Base-by-base conservation (phyloP, 1,140 invertebrate species). In the Cataglyphis hispanica region DNA sequence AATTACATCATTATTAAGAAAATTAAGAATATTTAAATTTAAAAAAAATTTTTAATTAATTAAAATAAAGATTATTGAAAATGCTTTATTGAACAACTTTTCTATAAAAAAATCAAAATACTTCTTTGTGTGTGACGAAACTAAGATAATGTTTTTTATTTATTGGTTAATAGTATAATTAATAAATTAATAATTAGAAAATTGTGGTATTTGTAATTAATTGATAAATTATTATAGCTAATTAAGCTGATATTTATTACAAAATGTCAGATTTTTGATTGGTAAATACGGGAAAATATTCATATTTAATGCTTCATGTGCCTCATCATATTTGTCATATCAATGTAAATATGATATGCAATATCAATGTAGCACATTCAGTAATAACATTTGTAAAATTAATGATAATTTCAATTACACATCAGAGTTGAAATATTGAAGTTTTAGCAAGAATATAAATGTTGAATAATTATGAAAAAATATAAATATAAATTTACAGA, bases 401-500 rank as follows among this genome's bases (percentile, higher is more conserved):
- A 81, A 70, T 70, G 53, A 81, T 60, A 70, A 70, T 81, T 81
- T 72, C 37, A 70, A 60, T 81, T 72, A 72, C 19, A 7, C 11
- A 69, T 3, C 25, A 27, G 4, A n/a, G 13, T 78, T 37, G 37
- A 40, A 25, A n/a, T 70, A 70, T 31, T 37, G 66, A 53, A 56
- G 5, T 43, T 56, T 56, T 56, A 80, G 7, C 27, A n/a, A 56
- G 8, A 53, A 53, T 56, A 46, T 64, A 19, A 10, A 60, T 16
- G 16, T 50, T 4, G 3, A 50, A 50, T 77, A 72, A 37, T 74
- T n/a, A 11, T 22, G n/a, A 8, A n/a, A n/a, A n/a, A n/a, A n/a
- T n/a, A n/a, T 10, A n/a, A 67, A 67, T 22, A 50, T 56, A 53
- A 50, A 66, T 80, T 67, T 66, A 27, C 40, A 25, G 31, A 78